A percentile compares a stretch with the other conserved stretches of the same genome.
Conservation (phyloP, 1,140 invertebrate species). For the Augochlora pura region DNA sequence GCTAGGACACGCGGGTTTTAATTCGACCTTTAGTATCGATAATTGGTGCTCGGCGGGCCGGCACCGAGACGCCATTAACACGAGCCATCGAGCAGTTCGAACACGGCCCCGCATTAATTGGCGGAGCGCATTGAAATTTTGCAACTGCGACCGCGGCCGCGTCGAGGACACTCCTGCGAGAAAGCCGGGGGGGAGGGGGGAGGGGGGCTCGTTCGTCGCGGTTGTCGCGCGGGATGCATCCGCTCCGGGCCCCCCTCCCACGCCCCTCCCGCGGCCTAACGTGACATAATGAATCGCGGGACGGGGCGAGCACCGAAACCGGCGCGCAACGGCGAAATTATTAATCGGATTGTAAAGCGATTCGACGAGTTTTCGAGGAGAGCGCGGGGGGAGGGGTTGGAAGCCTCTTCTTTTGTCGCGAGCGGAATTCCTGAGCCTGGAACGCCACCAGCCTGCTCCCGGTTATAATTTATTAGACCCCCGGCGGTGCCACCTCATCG, state of each 20-base stretch:
- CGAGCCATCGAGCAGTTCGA: slow-evolving; percentile 28
- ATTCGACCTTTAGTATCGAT: slow-evolving; percentile 20
- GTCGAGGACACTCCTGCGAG: slow-evolving; percentile 18
- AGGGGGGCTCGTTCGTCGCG: not conserved
- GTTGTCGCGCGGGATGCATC: slow-evolving; percentile 9
- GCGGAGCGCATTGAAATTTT: slow-evolving; percentile 40
- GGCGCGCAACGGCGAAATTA: slow-evolving; percentile 6
- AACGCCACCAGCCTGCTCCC: not conserved
- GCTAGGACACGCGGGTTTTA: slow-evolving; percentile 3
- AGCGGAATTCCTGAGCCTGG: not conserved
- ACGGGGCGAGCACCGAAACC: too few relatives aligned
- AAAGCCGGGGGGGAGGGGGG: too few relatives aligned
- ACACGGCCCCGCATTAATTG: slow-evolving; percentile 40
- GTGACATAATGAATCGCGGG: slow-evolving; percentile 13
- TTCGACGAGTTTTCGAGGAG: not conserved
- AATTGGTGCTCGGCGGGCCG: slow-evolving; percentile 23
- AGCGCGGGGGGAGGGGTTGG: too few relatives aligned
- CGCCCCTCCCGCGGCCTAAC: too few relatives aligned
- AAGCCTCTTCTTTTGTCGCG: not conserved
- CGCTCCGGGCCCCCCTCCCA: too few relatives aligned
- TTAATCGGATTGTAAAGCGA: slow-evolving; percentile 34
- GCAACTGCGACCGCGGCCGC: slow-evolving; percentile 41
- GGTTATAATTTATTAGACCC: slow-evolving; percentile 19
- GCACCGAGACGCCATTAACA: slow-evolving; percentile 30
- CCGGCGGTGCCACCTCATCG: not conserved